Conservation (phyloP, 1,140 invertebrate species). For the Apis cerana region DNA sequence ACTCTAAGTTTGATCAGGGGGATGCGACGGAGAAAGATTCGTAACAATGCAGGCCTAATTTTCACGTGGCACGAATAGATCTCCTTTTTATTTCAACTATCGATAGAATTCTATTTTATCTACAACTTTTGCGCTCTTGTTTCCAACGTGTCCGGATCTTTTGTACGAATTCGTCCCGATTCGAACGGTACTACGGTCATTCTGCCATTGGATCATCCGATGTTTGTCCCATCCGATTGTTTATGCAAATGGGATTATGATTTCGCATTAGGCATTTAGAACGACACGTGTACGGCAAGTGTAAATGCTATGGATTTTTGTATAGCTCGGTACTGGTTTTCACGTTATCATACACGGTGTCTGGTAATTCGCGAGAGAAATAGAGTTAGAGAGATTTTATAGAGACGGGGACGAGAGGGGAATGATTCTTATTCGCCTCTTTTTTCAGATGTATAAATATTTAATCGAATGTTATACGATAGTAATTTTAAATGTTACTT, state of each 20-base stretch:
- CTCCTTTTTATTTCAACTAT: background rate
- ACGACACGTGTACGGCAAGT: too few species aligned
- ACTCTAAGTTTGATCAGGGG: background rate
- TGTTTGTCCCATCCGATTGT: background rate
- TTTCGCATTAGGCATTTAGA: background rate
- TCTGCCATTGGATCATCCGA: background rate
- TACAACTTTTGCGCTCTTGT: constrained; percentile 3
- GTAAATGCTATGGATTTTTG: background rate
- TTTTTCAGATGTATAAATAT: too few species aligned
- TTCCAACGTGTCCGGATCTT: background rate
- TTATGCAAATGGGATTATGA: background rate
- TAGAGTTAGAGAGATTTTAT: too few species aligned
- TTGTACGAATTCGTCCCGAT: background rate
- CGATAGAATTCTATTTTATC: constrained; percentile 25
- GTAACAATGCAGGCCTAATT: constrained; percentile 6
- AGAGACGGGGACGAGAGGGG: background rate
- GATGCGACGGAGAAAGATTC: background rate
- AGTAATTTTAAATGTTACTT: too few species aligned
- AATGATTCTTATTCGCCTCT: too few species aligned
- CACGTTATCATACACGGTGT: too few species aligned
- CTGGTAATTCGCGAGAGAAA: too few species aligned
- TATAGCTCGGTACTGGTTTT: background rate
- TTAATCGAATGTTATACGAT: too few species aligned
- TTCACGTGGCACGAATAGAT: background rate
- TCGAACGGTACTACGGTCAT: background rate